phyloP scores from a whole-genome alignment of 2,888 invertebrate genomes.

The Scrobipalpa costella region DNA sequence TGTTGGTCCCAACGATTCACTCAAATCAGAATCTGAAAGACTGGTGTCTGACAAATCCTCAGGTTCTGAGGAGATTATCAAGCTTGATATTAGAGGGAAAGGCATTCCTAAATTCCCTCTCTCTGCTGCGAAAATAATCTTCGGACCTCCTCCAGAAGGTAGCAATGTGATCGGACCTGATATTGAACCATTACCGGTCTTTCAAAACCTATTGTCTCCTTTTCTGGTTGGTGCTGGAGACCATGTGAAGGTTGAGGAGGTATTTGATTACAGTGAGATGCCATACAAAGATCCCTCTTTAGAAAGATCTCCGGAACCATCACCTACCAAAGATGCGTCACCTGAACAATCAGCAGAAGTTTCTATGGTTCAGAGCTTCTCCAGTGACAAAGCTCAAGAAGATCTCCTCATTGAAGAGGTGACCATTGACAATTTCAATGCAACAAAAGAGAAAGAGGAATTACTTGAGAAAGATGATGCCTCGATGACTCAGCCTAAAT shows the following conservation, averaged over 20 bases:
- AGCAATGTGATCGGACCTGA: conserved; percentile 55
- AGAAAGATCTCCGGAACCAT: conserved; percentile 37
- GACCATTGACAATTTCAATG: conserved; percentile 53
- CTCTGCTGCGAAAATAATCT: conserved; percentile 67
- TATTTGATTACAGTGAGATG: conserved; percentile 46
- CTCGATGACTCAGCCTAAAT: conserved; percentile 56
- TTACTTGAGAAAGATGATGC: conserved; percentile 46
- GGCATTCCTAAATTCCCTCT: conserved; percentile 62
- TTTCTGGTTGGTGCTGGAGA: conserved; percentile 63
- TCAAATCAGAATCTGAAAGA: conserved; percentile 41
- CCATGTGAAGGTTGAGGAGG: conserved; percentile 53
- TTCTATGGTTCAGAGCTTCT: conserved; percentile 48
- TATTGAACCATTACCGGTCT: conserved; percentile 58
- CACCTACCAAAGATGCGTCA: conserved; percentile 40
- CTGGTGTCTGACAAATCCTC: conserved; percentile 53
- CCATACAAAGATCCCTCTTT: conserved; percentile 40
- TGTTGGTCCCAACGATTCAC: conserved; percentile 38
- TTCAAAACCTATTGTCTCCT: conserved; percentile 65
- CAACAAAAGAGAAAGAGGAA: conserved; percentile 48
- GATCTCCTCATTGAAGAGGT: conserved; percentile 69
- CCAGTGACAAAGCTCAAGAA: conserved; percentile 62
- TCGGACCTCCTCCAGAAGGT: conserved; percentile 71
- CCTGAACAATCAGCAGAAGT: conserved; percentile 46
- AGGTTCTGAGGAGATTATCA: conserved; percentile 74
- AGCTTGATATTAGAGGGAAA: conserved; percentile 73